Base-by-base conservation (phyloP, 2,113 vertebrate species). In the Accipiter cooperii region DNA sequence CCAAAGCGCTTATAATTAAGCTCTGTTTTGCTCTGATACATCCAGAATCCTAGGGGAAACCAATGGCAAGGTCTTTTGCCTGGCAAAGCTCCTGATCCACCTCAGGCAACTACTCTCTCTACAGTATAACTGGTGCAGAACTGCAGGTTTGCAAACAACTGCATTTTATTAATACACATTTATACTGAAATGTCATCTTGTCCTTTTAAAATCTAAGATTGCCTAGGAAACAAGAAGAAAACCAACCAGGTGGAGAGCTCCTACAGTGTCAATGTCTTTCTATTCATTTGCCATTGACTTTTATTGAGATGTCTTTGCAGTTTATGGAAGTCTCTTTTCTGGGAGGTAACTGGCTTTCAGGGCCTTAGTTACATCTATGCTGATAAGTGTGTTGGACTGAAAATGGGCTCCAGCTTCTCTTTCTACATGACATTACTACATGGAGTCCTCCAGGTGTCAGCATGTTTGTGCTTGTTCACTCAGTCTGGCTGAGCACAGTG, bases 371-470 rank as follows among this genome's bases (percentile, higher is more conserved):
- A 47, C 40, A 40, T 34, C 65, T 33, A 6, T 9, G 73, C 69
- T n/a, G 89, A 4, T 54, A 10, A 60, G 55, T 17, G 58, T 6
- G 25, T 28, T 38, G 84, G 60, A 34, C 69, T 61, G 87, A 42
- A 86, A 57, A 77, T 1, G 49, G 73, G 70, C 82, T 80, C 66
- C 57, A 34, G 88, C 64, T 80, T 58, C 66, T 21, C 40, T 1
- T 74, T n/a, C 55, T 42, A 46, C 46, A 6, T 40, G 91, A 25
- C 46, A 71, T 60, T 96, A 51, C 96, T 28, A 42, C 61, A 7
- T 5, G 61, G 36, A 92, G 81, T 93, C 96, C 96, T 77, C 85
- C 96, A 90, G 96, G 95, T 94, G 96, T 88, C 96, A 94, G 96
- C 85, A 84, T 34, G 60, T 44, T 68, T 73, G 42, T 31, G 58